Base-by-base conservation (phyloP, 2,888 invertebrate genomes). In the Brachypalpus laphriformis region DNA sequence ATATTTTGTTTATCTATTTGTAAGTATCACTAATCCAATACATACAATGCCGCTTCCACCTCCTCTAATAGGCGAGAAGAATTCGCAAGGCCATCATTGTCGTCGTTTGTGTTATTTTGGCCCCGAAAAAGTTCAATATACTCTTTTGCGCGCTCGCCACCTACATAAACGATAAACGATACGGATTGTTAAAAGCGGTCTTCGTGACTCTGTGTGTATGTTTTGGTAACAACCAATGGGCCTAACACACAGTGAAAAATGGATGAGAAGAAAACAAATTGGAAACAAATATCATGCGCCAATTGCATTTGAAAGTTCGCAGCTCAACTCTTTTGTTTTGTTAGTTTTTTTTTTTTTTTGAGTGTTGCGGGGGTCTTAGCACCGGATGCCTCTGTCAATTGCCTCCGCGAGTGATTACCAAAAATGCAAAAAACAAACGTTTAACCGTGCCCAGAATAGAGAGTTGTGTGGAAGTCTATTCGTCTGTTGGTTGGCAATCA, bases 91-190 rank as follows among this genome's bases (percentile, higher is more conserved):
- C 78, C 83, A 80, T 22, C 83, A 70, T 83, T 80, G 68, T 77
- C 34, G 31, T 65, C 22, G 56, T 28, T 76, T 40, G 37, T 40
- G 37, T 72, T 49, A 28, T 80, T 76, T 76, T 74, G 76, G 81
- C 80, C 81, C 71, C 86, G 72, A 77, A 86, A 81, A 86, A 82
- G 85, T 85, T 85, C 85, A 82, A 76, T 81, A 75, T 70, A 80
- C 80, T 75, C 74, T 56, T 57, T 75, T 63, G 74, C 37, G 56
- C 51, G 25, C 61, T 14, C 65, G 54, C 70, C 70, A 63, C 68
- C 80, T 85, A 80, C 65, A 70, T 68, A 75, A 75, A 75, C 54
- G 42, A 66, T 51, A 47, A 57, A 65, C 20, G 40, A 71, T 6
- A 72, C 22, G 20, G 45, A 74, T 83, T 74, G 25, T 59, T 65